Conservation (phyloP, 1,140 invertebrate species). For the Galleria mellonella region DNA sequence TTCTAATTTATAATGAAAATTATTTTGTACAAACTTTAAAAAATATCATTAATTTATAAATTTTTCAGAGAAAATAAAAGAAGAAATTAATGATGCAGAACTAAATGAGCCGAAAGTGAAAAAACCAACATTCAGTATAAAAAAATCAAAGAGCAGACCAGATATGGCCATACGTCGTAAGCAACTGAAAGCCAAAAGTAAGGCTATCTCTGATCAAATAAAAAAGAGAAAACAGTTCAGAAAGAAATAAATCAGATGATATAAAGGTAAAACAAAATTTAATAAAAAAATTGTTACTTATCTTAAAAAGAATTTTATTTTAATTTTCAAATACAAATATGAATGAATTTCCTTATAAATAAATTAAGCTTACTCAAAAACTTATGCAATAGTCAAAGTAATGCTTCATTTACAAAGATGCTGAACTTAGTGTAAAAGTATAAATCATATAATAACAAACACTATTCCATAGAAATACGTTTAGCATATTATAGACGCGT, state of each 20-base stretch:
- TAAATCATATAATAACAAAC: no score
- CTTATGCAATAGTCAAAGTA: no score
- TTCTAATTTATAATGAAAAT: no score
- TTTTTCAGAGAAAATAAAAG: conserved; percentile 42
- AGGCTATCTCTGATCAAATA: conserved; percentile 59
- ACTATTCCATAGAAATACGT: no score
- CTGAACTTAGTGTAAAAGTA: no score
- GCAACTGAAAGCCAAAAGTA: conserved; percentile 65
- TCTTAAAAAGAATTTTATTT: conserved; percentile 5
- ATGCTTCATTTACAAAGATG: no score
- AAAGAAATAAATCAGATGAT: conserved; percentile 50
- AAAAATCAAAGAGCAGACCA: conserved; percentile 39
- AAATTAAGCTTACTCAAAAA: no score
- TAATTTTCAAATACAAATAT: neutral
- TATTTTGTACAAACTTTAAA: no score
- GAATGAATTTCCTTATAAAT: no score
- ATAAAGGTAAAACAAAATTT: conserved; percentile 21
- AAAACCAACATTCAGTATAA: conserved; percentile 29
- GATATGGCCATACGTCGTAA: conserved; percentile 65
- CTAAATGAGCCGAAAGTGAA: neutral
- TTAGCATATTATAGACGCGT: no score
- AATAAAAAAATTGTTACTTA: conserved; percentile 15
- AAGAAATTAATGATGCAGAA: conserved; percentile 25
- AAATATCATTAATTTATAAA: no score
- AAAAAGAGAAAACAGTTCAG: conserved; percentile 62